phyloP scores from a whole-genome alignment of 2,113 vertebrate genomes.

The Cavia porcellus region DNA sequence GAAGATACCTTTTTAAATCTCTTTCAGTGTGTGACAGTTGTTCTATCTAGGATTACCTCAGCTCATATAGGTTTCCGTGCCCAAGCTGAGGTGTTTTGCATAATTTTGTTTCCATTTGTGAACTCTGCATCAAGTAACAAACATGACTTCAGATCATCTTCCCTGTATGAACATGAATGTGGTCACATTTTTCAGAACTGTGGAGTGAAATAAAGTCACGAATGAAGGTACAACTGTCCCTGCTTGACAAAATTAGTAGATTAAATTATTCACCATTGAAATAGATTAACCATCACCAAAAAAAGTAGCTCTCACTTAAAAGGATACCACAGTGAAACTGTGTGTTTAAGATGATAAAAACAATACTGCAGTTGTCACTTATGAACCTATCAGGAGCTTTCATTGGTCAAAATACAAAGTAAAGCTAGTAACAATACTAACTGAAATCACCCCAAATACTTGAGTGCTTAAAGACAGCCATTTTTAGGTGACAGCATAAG shows the following conservation, averaged over 20 bases:
- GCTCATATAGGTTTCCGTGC: background rate
- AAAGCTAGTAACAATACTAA: slow-evolving; percentile 6
- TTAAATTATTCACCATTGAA: background rate
- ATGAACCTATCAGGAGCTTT: background rate
- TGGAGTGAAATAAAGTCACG: background rate
- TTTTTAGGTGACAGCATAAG: background rate
- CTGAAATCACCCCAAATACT: background rate
- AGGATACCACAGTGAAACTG: background rate
- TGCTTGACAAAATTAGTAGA: background rate
- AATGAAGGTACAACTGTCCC: background rate
- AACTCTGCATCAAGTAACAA: background rate
- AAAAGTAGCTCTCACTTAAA: background rate
- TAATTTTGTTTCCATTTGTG: background rate
- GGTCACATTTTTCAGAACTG: background rate
- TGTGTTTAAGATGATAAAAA: background rate
- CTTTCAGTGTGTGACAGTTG: background rate
- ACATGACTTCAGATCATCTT: background rate
- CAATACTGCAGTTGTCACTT: background rate
- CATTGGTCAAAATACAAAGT: background rate
- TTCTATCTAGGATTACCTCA: background rate
- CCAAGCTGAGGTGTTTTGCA: background rate
- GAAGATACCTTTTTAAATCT: background rate
- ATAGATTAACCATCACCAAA: background rate
- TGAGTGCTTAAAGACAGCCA: background rate
- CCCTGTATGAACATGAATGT: background rate